Conservation (phyloP, 2,888 invertebrate species). For the Diloba caeruleocephala region DNA sequence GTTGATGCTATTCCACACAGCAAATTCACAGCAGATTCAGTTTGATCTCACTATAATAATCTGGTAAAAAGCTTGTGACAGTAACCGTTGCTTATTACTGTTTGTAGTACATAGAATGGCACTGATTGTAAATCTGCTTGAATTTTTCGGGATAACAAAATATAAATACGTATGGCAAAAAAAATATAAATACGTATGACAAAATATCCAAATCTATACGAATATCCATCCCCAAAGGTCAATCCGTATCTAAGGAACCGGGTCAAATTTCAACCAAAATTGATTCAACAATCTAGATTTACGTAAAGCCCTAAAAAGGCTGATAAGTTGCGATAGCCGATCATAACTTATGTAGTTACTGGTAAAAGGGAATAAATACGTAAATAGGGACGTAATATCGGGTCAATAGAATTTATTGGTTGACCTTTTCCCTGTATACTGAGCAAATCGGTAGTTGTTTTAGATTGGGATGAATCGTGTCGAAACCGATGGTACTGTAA, state of each 20-base stretch:
- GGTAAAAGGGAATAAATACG: constrained; percentile 36
- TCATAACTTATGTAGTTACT: constrained; percentile 44
- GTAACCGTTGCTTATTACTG: too few relatives aligned
- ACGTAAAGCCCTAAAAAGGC: constrained; percentile 23
- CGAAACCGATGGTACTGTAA: too few relatives aligned
- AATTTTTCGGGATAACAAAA: too few relatives aligned
- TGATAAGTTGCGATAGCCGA: constrained; percentile 37
- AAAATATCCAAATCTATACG: background rate
- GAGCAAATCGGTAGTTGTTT: constrained; percentile 34
- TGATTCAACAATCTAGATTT: constrained; percentile 38
- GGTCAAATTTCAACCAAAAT: constrained; percentile 12
- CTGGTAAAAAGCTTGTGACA: too few relatives aligned
- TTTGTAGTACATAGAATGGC: too few relatives aligned
- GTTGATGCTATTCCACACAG: too few relatives aligned
- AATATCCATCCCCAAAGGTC: background rate
- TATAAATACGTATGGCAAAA: too few relatives aligned
- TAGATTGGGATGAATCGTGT: constrained; percentile 24
- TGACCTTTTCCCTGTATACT: constrained; percentile 54
- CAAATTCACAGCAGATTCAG: too few relatives aligned
- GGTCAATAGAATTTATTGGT: constrained; percentile 47
- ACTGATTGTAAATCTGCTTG: too few relatives aligned
- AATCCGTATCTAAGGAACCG: background rate
- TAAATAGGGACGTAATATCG: constrained; percentile 32
- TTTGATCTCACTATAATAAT: too few relatives aligned
- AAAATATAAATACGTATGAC: too few relatives aligned